These are phyloP conservation scores for Drepana arcuata DNA, from an alignment of 1,140 invertebrate genomes.

Conservation along the genomic window DNA sequence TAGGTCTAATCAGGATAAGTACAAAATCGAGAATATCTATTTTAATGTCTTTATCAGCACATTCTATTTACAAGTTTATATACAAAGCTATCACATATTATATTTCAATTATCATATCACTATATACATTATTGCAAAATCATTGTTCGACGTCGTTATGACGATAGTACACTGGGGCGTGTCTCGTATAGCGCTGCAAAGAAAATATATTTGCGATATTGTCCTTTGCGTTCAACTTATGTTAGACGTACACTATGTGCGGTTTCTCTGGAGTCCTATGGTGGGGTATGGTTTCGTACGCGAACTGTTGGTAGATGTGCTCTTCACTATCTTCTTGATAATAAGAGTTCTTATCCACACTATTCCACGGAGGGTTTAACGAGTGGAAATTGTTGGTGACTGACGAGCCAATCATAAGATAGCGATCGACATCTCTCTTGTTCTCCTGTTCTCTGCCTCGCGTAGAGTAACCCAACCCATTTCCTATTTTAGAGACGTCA, in stretches of 20 bases:
- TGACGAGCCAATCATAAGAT: constrained; percentile 72
- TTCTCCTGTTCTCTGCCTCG: constrained; percentile 61
- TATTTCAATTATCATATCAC: constrained; percentile 59
- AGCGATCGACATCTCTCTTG: constrained; percentile 71
- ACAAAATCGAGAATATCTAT: constrained; percentile 46
- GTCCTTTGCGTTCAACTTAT: constrained; percentile 50
- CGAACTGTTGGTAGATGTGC: constrained; percentile 74
- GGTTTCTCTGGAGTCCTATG: constrained; percentile 72
- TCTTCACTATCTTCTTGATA: constrained; percentile 67
- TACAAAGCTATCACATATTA: constrained; percentile 71
- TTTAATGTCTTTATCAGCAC: constrained; percentile 39
- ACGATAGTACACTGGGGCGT: constrained; percentile 34
- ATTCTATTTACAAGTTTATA: constrained; percentile 62
- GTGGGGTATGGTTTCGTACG: constrained; percentile 71
- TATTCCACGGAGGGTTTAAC: constrained; percentile 72
- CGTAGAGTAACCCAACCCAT: constrained; percentile 62
- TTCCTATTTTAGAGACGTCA: constrained; percentile 66
- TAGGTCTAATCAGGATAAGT: constrained; percentile 53
- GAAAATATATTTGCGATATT: constrained; percentile 37
- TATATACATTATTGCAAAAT: constrained; percentile 69
- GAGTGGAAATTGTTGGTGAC: constrained; percentile 73
- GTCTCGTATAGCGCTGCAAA: constrained; percentile 30
- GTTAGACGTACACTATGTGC: constrained; percentile 77
- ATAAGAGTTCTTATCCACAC: constrained; percentile 68
- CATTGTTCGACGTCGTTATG: constrained; percentile 28